These are phyloP conservation scores for Hassar affinis DNA, from an alignment of 2,113 vertebrate species.

Conservation along the genomic window DNA sequence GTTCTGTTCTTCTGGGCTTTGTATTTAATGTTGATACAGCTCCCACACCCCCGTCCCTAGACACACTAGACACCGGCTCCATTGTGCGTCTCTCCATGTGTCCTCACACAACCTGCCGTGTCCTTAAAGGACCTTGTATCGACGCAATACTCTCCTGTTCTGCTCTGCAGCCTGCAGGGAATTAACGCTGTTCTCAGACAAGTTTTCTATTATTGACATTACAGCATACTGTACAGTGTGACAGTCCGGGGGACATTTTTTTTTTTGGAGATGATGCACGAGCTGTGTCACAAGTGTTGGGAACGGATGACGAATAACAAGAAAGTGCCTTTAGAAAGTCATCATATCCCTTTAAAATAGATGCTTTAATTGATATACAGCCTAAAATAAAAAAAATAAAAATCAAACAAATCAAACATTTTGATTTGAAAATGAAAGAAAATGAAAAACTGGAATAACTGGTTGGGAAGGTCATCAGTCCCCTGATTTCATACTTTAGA, in stretches of 20 bases:
- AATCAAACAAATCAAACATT: too few relatives aligned
- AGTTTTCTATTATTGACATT: not conserved
- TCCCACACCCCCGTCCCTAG: slow-evolving; percentile 39
- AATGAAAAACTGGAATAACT: too few relatives aligned
- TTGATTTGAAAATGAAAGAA: too few relatives aligned
- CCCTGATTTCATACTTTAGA: too few relatives aligned
- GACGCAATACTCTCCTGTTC: slow-evolving; percentile 1
- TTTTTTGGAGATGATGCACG: too few relatives aligned
- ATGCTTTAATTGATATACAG: too few relatives aligned
- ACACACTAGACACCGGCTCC: slow-evolving; percentile 38
- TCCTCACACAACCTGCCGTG: slow-evolving; percentile 34
- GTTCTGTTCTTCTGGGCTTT: slow-evolving; percentile 44
- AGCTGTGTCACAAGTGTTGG: too few relatives aligned
- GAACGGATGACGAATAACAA: too few relatives aligned
- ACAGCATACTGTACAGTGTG: not conserved
- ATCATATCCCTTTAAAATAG: too few relatives aligned
- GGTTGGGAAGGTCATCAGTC: too few relatives aligned
- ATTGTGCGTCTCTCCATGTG: slow-evolving; percentile 39
- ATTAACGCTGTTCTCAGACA: slow-evolving; percentile 10
- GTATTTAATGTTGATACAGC: slow-evolving; percentile 48
- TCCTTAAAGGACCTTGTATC: slow-evolving; percentile 32
- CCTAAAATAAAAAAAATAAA: too few relatives aligned
- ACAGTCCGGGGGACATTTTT: not conserved
- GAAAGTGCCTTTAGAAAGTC: too few relatives aligned
- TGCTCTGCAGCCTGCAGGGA: slow-evolving; percentile 8